Evolutionary conservation across 2,797 vertebrate species (phyloP), one percentile per base, ranked within the genome.

Genomic region (Cyprinella venusta): DNA sequence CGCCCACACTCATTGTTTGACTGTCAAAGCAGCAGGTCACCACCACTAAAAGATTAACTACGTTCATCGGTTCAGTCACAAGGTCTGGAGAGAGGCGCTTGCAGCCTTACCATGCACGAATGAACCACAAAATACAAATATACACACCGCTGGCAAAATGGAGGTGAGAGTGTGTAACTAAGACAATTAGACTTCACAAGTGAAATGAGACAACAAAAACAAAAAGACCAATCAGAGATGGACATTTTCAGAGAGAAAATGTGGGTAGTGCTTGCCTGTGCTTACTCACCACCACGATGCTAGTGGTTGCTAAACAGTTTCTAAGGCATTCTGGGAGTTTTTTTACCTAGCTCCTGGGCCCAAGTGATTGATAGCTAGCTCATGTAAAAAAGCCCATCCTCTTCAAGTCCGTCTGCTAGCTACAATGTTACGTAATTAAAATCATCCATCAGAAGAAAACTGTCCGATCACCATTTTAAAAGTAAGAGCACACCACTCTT

Each of bases 11-110:
- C 50, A 50, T 81, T 80, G 70, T 75, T 76, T 79, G 71, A 76
- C 63, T 68, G 71, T 85, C 75, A 78, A 77, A 78, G 82, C 82
- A 83, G 82, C 82, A 42, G 67, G 75, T 70, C 72, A 81, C 26
- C 50, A 50, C 16, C 54, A 24, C 40, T 63, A 26, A 77, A 83
- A 83, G 82, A 83, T 83, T 71, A 78, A 83, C 75, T 78, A 50
- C 26, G 54, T 63, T 70, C 75, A 71, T 21, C 1, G 16, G 65
- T 30, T 30, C 64, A 59, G 74, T 76, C 63, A 59, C 38, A 45
- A 69, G 50, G 30, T 65, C 69, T 26, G 33, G 45, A 54, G 71
- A 67, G 8, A 48, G 33, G 24, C 18, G 65, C 21, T 77, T 77
- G 61, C 48, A 50, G 74, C 26, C 63, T 70, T 61, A 83, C n/a